Conservation (phyloP, 2,888 invertebrate species). For the Drosophila birchii region DNA sequence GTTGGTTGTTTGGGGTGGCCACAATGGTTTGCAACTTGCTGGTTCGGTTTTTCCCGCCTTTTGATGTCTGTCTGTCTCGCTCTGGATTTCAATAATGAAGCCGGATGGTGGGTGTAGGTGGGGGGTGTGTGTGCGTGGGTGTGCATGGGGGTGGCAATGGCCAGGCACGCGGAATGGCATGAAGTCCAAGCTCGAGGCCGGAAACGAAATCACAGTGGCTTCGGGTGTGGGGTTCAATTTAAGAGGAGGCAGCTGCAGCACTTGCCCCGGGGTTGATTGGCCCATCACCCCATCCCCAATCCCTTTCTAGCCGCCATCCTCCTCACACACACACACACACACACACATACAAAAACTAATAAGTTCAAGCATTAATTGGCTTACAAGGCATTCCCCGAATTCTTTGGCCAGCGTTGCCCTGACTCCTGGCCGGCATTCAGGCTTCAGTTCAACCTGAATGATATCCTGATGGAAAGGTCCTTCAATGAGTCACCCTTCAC, state of each 20-base stretch:
- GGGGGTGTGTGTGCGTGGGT: slow-evolving; percentile 1
- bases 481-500: slow-evolving; percentile 20
- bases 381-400: slow-evolving; percentile 69
- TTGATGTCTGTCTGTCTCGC: slow-evolving; percentile 55
- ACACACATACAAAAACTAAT: slow-evolving; percentile 60
- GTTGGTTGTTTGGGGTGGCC: slow-evolving; percentile 45
- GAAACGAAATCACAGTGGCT: slow-evolving; percentile 19
- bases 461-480: slow-evolving; percentile 3
- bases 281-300: neutral
- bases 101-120: slow-evolving; percentile 34
- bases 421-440: slow-evolving; percentile 18
- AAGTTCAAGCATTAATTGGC: slow-evolving; percentile 78
- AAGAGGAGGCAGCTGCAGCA: slow-evolving; percentile 46
- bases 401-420: slow-evolving; percentile 44
- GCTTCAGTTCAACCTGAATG: neutral
- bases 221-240: slow-evolving; percentile 12
- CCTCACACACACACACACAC: neutral
- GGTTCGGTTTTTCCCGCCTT: slow-evolving; percentile 26
- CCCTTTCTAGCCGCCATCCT: neutral
- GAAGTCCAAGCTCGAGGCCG: slow-evolving; percentile 35
- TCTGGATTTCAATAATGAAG: slow-evolving; percentile 76
- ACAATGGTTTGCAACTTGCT: slow-evolving; percentile 71
- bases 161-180: slow-evolving; percentile 70
- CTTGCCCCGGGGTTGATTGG: slow-evolving; percentile 46
- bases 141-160: slow-evolving; percentile 7